A percentile compares a stretch with the other conserved stretches of the same genome.
Evolutionary conservation across 2,797 vertebrate species (phyloP).

Genomic region (Thamnophis elegans): DNA sequence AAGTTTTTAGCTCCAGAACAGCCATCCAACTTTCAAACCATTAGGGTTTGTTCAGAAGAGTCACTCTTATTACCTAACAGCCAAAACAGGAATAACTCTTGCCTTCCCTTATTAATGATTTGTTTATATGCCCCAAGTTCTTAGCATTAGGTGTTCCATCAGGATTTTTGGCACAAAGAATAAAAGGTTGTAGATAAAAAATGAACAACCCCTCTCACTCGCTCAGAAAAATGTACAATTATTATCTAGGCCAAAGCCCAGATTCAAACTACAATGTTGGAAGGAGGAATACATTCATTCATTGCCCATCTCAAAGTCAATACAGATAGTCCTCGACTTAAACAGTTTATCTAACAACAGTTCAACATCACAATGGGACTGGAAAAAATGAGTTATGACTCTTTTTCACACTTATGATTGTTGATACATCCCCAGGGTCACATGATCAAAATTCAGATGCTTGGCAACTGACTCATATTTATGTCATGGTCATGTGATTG

Average conservation of each 20-base stretch:
- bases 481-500: no score
- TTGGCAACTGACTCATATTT: neutral
- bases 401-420: neutral
- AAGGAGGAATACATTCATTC: neutral
- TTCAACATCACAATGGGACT: neutral
- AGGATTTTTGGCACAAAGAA: neutral
- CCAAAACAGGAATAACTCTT: neutral
- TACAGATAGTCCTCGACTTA: neutral
- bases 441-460: neutral
- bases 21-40: neutral
- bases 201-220: neutral
- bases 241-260: neutral
- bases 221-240: neutral
- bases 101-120: neutral
- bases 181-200: neutral
- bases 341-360: neutral
- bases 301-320: neutral
- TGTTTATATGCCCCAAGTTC: neutral
- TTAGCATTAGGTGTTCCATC: neutral
- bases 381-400: neutral
- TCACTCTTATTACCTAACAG: neutral
- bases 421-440: neutral
- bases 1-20: neutral
- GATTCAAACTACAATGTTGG: neutral
- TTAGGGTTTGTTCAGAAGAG: neutral